Base-by-base conservation (phyloP, 53 echinoderm and acorn worm genomes). In the Luidia sarsii region DNA sequence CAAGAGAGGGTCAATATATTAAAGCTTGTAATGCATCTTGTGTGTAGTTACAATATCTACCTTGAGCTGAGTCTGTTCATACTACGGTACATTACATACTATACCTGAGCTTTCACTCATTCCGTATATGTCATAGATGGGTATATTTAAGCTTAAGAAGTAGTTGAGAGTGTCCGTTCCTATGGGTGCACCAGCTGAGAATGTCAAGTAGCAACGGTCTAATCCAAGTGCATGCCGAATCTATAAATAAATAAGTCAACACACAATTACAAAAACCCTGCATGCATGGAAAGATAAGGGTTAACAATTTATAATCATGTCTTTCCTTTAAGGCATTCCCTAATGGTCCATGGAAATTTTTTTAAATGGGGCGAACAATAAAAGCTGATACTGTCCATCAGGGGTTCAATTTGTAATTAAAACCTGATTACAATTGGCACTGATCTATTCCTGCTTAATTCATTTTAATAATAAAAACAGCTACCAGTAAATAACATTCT, bases 81-180 rank as follows among this genome's bases (percentile, higher is more conserved):
- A n/a, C n/a, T n/a, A n/a, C n/a, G n/a, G n/a, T n/a, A n/a, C n/a
- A n/a, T n/a, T n/a, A n/a, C n/a, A 24, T 7, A 23, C 30, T 72
- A 20, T 80, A 99, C 99, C 99, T 89, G 99, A 91, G 64, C 99
- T 99, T 87, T 99, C 99, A 82, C 99, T 99, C 99, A 99, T 99
- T 43, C 99, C 99, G 63, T 94, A 99, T 62, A 94, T 89, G 66
- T 99, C 94, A 82, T 99, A 99, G 39, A 99, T 82, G 22, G 94
- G 99, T 52, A 99, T 94, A 48, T 99, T 91, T 38, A 99, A 41
- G 55, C 99, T 84, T 80, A 99, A 52, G 82, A 99, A 99, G 61
- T 94, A 99, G 20, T 94, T 89, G 35, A 91, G 87, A 6, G 91
- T 94, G 63, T 99, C 99, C 39, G 87, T 94, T 18, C 94, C 80